phyloP scores from a whole-genome alignment of 2,888 invertebrate genomes.

The Pogonocherus hispidulus region DNA sequence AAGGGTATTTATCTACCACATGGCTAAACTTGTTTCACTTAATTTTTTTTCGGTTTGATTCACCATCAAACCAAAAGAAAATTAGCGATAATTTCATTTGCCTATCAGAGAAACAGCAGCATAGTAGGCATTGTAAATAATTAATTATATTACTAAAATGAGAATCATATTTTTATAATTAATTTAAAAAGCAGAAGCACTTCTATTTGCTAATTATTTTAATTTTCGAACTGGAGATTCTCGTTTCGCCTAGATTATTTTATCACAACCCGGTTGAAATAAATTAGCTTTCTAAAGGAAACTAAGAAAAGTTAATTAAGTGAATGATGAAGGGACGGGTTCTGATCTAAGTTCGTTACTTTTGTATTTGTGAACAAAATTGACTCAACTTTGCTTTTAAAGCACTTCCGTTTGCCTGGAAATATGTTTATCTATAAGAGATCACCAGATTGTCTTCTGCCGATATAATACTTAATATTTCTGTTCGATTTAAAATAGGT shows the following conservation, averaged over 20 bases:
- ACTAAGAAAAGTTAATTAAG: slow-evolving; percentile 63
- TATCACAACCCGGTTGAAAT: slow-evolving; percentile 59
- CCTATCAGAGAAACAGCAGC: too few species aligned
- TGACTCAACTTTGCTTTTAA: slow-evolving; percentile 51
- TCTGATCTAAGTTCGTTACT: slow-evolving; percentile 54
- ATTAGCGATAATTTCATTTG: too few species aligned
- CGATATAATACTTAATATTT: slow-evolving; percentile 1
- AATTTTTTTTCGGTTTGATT: too few species aligned
- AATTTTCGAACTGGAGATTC: slow-evolving; percentile 59
- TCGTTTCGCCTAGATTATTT: slow-evolving; percentile 60
- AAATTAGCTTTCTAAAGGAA: slow-evolving; percentile 63
- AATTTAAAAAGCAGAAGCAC: too few species aligned
- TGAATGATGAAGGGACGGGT: slow-evolving; percentile 57
- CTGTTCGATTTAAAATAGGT: slow-evolving; percentile 10
- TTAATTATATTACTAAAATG: too few species aligned
- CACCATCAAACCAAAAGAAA: too few species aligned
- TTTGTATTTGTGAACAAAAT: slow-evolving; percentile 53
- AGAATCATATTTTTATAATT: too few species aligned
- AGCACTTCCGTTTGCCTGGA: slow-evolving; percentile 37
- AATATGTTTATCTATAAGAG: slow-evolving; percentile 45
- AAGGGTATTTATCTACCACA: too few species aligned
- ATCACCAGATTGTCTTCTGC: slow-evolving; percentile 24
- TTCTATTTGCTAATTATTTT: slow-evolving; percentile 62
- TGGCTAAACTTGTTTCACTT: too few species aligned
- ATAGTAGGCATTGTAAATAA: too few species aligned